Evolutionary conservation across 2,888 invertebrate species (phyloP).

Genomic region (Dexiosoma caninum): DNA sequence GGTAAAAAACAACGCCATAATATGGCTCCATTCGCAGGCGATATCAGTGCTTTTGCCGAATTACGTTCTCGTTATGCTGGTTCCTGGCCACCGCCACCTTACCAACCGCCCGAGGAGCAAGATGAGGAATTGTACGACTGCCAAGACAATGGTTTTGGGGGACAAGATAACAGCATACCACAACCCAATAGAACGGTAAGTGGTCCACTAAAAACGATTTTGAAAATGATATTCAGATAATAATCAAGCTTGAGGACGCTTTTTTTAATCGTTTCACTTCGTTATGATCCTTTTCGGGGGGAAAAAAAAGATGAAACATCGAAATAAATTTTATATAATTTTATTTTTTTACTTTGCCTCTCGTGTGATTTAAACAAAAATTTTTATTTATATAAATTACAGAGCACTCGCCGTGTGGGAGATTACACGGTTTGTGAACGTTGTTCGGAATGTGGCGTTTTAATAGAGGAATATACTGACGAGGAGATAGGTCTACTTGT

Average conservation of each 20-base stretch:
- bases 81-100: constrained; percentile 79
- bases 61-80: constrained; percentile 79
- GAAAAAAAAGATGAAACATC: no score
- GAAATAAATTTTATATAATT: no score
- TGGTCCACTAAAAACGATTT: no score
- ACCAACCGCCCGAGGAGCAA: constrained; percentile 69
- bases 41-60: constrained; percentile 79
- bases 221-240: no score
- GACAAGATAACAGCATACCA: constrained; percentile 59
- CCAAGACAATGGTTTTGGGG: constrained; percentile 68
- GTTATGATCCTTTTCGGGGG: no score
- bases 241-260: no score
- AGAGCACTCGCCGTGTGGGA: constrained; percentile 82
- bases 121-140: constrained; percentile 71
- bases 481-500: constrained; percentile 97
- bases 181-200: constrained; percentile 69
- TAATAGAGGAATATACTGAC: constrained; percentile 95
- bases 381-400: constrained; percentile 59
- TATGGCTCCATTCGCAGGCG: constrained; percentile 80
- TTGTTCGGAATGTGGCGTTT: constrained; percentile 91
- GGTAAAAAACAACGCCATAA: constrained; percentile 78
- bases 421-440: constrained; percentile 85
- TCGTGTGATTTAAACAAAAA: no score
- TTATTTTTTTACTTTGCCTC: no score
- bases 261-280: no score